Evolutionary conservation across 2,888 invertebrate species (phyloP).

Genomic region (Syrphus vitripennis): DNA sequence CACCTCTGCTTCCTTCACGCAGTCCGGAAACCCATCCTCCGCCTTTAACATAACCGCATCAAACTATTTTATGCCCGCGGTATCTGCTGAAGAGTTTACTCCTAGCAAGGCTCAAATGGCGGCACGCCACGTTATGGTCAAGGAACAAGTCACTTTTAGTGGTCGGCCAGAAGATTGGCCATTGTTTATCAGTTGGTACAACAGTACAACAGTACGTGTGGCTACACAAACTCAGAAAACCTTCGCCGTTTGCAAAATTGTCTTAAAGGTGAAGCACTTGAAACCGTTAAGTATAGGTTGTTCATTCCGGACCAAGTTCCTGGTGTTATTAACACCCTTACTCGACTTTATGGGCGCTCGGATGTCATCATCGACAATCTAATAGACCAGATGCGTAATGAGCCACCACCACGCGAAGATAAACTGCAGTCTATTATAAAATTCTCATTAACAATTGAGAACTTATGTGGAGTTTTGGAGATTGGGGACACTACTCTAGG

Average conservation of each 20-base stretch:
- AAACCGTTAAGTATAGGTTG: constrained; percentile 5
- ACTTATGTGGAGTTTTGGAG: too few species aligned
- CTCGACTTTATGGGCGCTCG: background rate
- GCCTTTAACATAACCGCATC: background rate
- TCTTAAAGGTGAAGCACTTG: background rate
- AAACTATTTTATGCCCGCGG: background rate
- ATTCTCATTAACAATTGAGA: background rate
- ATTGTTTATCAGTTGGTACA: constrained; percentile 5
- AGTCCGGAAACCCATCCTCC: background rate
- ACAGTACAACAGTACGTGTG: background rate
- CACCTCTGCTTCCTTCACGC: background rate
- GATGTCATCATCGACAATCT: background rate
- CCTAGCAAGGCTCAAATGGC: background rate
- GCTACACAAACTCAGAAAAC: background rate
- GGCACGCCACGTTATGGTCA: background rate
- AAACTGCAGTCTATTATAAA: too few species aligned
- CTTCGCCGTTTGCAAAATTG: background rate
- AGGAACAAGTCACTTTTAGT: background rate
- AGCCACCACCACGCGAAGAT: background rate
- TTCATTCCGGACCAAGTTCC: background rate
- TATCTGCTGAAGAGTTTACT: background rate
- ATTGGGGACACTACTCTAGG: background rate
- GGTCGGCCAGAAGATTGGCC: background rate
- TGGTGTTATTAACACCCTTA: background rate
- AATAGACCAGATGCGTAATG: background rate